Percentiles rank a stretch among this genome's conserved stretches.
Evolutionary conservation across 2,113 vertebrate genomes (phyloP).

Genomic region (Cyprinus carpio): DNA sequence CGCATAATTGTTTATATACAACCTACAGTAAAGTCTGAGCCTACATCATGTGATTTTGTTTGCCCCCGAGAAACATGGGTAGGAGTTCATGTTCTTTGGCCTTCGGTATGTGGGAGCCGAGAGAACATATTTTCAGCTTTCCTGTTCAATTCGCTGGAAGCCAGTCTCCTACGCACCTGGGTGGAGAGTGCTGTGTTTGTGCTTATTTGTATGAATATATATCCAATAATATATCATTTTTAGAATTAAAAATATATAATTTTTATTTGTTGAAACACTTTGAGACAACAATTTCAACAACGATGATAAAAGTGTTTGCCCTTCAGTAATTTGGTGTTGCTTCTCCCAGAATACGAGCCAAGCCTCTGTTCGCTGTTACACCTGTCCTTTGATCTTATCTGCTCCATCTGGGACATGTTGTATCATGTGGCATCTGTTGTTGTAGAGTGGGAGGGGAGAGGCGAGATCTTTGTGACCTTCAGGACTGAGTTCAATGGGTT

Average conservation of each 20-base stretch:
- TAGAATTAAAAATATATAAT: neutral
- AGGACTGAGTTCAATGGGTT: constrained; percentile 39
- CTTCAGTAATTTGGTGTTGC: neutral
- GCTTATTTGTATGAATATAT: neutral
- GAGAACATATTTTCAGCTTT: constrained; percentile 21
- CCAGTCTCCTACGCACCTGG: neutral
- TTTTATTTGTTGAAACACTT: neutral
- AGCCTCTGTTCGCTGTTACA: neutral
- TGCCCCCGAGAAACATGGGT: neutral
- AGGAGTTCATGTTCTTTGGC: constrained; percentile 3
- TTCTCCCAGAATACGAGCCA: neutral
- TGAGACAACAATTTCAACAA: neutral
- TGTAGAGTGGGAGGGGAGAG: neutral
- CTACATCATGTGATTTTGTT: neutral
- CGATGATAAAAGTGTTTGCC: neutral
- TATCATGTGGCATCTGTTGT: constrained; percentile 47
- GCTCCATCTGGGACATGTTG: constrained; percentile 41
- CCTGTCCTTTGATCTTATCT: constrained; percentile 44
- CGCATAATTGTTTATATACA: neutral
- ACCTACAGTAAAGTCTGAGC: neutral
- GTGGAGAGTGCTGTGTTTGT: neutral
- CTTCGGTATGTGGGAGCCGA: neutral
- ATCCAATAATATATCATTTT: too few species aligned
- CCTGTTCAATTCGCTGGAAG: constrained; percentile 4
- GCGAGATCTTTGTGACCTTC: constrained; percentile 29